These are phyloP conservation scores for Hymenochirus boettgeri DNA, from an alignment of 2,113 vertebrate genomes.

Conservation along the genomic window DNA sequence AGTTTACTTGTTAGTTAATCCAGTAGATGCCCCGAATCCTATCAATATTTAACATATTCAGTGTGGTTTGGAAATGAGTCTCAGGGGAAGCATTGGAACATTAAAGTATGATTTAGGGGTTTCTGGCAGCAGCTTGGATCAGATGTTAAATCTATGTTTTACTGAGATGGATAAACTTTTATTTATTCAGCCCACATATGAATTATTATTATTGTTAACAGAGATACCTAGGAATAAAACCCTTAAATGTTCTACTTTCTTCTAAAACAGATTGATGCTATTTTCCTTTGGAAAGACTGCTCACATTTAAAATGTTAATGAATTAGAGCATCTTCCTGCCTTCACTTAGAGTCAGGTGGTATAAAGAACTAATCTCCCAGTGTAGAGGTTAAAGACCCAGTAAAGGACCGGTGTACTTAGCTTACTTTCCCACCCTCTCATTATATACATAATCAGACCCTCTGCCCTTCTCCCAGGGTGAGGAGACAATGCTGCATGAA, in stretches of 20 bases:
- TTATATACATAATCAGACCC: slow-evolving; percentile 25
- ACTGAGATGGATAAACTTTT: too few relatives aligned
- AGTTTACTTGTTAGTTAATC: background rate
- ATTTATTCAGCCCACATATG: too few relatives aligned
- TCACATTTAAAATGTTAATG: too few relatives aligned
- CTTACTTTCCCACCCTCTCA: slow-evolving; percentile 18
- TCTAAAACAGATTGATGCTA: too few relatives aligned
- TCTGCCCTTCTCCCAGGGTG: slow-evolving; percentile 39
- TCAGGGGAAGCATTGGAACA: background rate
- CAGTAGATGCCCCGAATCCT: background rate
- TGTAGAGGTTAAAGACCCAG: background rate
- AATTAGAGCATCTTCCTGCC: too few relatives aligned
- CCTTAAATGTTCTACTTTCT: too few relatives aligned
- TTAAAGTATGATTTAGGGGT: background rate
- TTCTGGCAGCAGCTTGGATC: background rate
- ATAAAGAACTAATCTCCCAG: slow-evolving; percentile 3
- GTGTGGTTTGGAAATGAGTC: background rate
- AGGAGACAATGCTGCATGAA: slow-evolving; percentile 34
- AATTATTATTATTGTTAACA: too few relatives aligned
- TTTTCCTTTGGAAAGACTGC: too few relatives aligned
- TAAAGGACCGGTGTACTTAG: background rate
- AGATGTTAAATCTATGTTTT: too few relatives aligned
- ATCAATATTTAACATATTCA: background rate
- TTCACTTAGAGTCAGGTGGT: too few relatives aligned
- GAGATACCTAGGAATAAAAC: too few relatives aligned